These are phyloP conservation scores for Eucera pruinosa DNA, from an alignment of 2,888 invertebrate species.

Conservation along the genomic window DNA sequence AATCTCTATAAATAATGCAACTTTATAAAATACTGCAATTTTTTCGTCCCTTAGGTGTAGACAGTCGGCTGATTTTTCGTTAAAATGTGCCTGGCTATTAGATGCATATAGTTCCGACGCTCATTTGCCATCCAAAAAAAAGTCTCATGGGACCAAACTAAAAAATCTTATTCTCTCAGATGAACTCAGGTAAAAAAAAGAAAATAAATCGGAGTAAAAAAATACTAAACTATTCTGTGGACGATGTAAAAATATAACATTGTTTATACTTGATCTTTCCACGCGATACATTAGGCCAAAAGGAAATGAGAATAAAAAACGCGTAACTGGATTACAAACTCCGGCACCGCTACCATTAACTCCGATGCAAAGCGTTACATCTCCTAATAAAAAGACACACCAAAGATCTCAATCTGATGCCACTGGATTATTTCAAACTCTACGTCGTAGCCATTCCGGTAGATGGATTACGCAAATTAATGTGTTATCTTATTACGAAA, in stretches of 20 bases:
- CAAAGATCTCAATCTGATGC: constrained; percentile 93
- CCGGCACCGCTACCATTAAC: constrained; percentile 82
- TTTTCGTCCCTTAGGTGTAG: constrained; percentile 89
- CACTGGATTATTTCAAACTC: constrained; percentile 88
- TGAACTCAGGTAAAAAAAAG: constrained; percentile 85
- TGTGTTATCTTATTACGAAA: constrained; percentile 6
- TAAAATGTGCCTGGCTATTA: constrained; percentile 97
- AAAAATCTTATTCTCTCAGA: constrained; percentile 91
- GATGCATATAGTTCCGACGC: constrained; percentile 96
- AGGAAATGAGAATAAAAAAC: constrained; percentile 80
- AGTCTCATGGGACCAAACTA: constrained; percentile 90
- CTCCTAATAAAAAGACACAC: constrained; percentile 90
- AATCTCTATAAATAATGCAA: too few species aligned
- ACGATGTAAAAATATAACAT: neutral
- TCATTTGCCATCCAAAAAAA: constrained; percentile 88
- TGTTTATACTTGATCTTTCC: constrained; percentile 13
- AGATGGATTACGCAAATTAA: constrained; percentile 32
- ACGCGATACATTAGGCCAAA: constrained; percentile 78
- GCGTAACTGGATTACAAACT: constrained; percentile 79
- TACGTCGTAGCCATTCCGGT: constrained; percentile 84
- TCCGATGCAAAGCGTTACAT: constrained; percentile 80
- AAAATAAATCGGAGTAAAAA: neutral
- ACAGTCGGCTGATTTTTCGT: constrained; percentile 97
- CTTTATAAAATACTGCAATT: neutral
- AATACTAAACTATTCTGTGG: neutral